Evolutionary conservation across 2,113 vertebrate genomes (phyloP), one percentile per base, ranked within the genome.

Genomic region (Lepus timidus): DNA sequence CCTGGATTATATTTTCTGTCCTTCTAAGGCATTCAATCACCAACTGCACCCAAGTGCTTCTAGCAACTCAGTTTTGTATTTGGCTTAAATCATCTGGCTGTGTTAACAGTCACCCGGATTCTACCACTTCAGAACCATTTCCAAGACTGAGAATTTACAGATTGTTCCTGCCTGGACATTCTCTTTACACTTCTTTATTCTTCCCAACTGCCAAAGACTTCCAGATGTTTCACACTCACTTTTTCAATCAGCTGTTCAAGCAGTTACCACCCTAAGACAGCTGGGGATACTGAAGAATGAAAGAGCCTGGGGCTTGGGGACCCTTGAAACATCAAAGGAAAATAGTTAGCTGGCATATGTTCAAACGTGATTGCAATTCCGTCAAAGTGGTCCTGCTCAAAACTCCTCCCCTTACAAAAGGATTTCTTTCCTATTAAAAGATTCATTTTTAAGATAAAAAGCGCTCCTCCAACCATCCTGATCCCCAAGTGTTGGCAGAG

Each of bases 21-120:
- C 33, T 90, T 23, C 52, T 62, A 44, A 83, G 31, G 90, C 67
- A 95, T 68, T 61, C 14, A 83, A 83, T 79, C 51, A 80, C 17
- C 17, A 68, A 80, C 61, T 71, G 31, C 11, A 87, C 9, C 19
- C 33, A 49, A 79, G 19, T 79, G 19, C 80, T 88, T 83, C 84
- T 65, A 84, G 33, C 55, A 90, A 44, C 67, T 94, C 25, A 90
- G 52, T 84, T 92, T 90, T 70, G 6, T 75, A 75, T 90, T 83
- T 91, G n/a, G 73, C 31, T 91, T 39, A 93, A 94, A 92, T 83
- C 14, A 79, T 91, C 49, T 87, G 90, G 71, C 73, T 27, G 75
- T 85, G 51, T 75, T 93, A 74, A 67, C 6, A 85, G 22, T 17
- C 12, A 88, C 23, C 44, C 12, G 81, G 68, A 90, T 52, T 89